Evolutionary conservation across 2,113 vertebrate species (phyloP).

Genomic region (Aplodontia rufa): DNA sequence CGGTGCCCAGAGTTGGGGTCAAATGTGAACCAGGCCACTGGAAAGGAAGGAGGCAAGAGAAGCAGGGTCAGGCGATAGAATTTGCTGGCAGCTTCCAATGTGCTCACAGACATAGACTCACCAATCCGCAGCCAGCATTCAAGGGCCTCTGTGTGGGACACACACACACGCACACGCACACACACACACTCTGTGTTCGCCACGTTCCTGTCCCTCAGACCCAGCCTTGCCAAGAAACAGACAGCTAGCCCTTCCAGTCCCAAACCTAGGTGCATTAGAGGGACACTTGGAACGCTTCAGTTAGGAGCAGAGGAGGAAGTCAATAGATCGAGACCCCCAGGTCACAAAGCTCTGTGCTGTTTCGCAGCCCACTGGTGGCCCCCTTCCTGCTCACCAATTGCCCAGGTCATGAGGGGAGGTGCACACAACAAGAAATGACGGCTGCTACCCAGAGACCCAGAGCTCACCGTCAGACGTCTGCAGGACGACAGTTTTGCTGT

Average conservation of each 20-base stretch:
- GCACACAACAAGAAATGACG: too few species aligned
- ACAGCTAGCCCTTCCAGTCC: background rate
- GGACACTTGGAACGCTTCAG: rapidly evolving
- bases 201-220: background rate
- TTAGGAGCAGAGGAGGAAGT: background rate
- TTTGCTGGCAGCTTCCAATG: background rate
- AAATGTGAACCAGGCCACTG: conserved; percentile 99
- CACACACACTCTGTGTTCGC: background rate
- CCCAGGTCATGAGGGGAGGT: too few species aligned
- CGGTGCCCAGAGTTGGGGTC: conserved; percentile 95
- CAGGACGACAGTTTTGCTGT: conserved; percentile 97
- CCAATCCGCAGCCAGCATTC: rapidly evolving
- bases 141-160: background rate
- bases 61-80: background rate
- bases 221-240: background rate
- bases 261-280: background rate
- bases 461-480: conserved; percentile 95
- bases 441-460: background rate
- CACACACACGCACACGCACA: background rate
- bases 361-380: rapidly evolving
- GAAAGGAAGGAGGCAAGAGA: conserved; percentile 46
- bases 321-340: background rate
- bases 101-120: background rate
- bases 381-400: background rate
- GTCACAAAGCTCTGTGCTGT: rapidly evolving